Conservation (phyloP, 2,888 invertebrate species). For the Nasonovia ribisnigri region DNA sequence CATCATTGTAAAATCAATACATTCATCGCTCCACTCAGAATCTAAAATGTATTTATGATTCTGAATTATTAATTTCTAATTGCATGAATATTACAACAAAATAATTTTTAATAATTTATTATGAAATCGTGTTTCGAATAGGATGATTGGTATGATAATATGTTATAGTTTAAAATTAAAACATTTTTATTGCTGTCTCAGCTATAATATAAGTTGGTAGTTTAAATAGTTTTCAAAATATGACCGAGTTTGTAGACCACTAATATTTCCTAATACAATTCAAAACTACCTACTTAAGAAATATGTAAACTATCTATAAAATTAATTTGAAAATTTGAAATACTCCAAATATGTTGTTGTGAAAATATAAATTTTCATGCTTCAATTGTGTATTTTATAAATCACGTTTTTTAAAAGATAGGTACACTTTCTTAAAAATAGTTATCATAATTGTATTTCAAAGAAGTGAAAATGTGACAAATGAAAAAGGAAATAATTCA, state of each 20-base stretch:
- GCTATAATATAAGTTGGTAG: neutral
- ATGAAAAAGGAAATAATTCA: neutral
- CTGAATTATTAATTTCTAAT: neutral
- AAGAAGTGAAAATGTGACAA: neutral
- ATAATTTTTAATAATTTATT: neutral
- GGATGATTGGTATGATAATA: neutral
- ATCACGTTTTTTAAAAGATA: neutral
- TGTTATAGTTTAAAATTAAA: neutral
- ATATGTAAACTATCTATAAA: neutral
- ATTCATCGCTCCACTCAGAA: too few species aligned
- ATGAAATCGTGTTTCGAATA: neutral
- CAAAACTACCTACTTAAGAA: neutral
- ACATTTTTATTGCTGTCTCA: neutral
- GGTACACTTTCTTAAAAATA: neutral
- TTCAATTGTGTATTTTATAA: neutral
- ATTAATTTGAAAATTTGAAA: neutral
- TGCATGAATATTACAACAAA: neutral
- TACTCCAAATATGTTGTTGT: neutral
- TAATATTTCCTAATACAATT: neutral
- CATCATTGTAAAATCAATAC: too few species aligned
- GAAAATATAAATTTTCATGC: neutral
- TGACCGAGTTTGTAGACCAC: neutral
- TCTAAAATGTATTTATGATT: neutral
- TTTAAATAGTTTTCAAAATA: neutral
- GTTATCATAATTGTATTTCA: neutral